phyloP scores from a whole-genome alignment of 2,797 vertebrate species.

The Eidolon dupreanum region DNA sequence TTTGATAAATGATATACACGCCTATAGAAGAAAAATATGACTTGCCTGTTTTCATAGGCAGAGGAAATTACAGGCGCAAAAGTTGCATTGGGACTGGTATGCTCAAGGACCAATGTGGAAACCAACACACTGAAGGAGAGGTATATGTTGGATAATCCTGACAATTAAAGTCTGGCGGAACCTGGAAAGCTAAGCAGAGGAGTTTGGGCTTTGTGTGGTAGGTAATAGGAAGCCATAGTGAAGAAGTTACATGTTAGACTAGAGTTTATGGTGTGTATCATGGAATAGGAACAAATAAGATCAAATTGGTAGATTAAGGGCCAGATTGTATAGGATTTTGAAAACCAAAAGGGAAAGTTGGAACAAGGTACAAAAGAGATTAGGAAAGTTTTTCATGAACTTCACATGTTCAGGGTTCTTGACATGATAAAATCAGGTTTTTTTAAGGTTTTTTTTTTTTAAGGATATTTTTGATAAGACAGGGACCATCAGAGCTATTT shows the following conservation, averaged over 20 bases:
- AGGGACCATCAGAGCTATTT: background rate
- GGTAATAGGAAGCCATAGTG: background rate
- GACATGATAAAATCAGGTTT: background rate
- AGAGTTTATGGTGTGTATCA: background rate
- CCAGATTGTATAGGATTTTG: background rate
- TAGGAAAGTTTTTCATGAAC: background rate
- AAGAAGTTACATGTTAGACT: background rate
- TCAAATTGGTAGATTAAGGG: background rate
- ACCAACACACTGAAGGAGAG: background rate
- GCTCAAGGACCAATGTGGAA: background rate
- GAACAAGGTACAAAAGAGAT: background rate
- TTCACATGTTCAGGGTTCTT: background rate
- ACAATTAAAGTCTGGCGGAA: slow-evolving; percentile 40
- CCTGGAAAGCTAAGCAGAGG: background rate
- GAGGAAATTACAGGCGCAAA: slow-evolving; percentile 16
- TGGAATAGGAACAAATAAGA: background rate
- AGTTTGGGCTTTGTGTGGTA: slow-evolving; percentile 5
- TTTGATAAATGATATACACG: background rate
- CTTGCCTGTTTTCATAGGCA: slow-evolving; percentile 1
- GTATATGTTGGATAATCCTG: background rate
- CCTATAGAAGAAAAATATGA: slow-evolving; percentile 1
- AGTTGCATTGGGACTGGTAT: background rate
- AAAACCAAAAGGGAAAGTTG: background rate
- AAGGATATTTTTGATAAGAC: slow-evolving; percentile 29
- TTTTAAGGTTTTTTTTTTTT: background rate